phyloP scores from a whole-genome alignment of 2,888 invertebrate species.

The Caenorhabditis parvicauda region DNA sequence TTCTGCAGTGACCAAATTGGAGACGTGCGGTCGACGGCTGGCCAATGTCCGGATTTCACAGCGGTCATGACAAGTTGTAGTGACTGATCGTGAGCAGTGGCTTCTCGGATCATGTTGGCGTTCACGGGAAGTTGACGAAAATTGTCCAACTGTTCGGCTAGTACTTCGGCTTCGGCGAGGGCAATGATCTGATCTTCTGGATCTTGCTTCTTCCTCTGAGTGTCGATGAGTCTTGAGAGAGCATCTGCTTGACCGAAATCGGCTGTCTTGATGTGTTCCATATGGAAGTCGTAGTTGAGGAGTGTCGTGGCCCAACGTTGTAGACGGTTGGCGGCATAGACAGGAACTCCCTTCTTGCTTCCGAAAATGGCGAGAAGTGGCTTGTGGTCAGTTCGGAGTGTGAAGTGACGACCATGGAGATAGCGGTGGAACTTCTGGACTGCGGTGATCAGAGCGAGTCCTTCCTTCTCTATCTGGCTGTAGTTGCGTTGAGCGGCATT shows the following conservation, averaged over 20 bases:
- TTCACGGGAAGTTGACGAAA: slow-evolving; percentile 6
- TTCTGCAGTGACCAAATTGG: not conserved
- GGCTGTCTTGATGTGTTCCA: slow-evolving; percentile 52
- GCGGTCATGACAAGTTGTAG: slow-evolving; percentile 3
- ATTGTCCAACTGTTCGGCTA: not conserved
- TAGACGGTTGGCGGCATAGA: slow-evolving; percentile 53
- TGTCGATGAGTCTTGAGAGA: slow-evolving; percentile 51
- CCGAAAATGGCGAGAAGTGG: slow-evolving; percentile 61
- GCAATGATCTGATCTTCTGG: slow-evolving; percentile 17
- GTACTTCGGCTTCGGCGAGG: slow-evolving; percentile 7
- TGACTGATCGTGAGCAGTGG: slow-evolving; percentile 1
- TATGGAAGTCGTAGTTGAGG: slow-evolving; percentile 60
- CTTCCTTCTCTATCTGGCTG: slow-evolving; percentile 49
- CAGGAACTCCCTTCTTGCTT: slow-evolving; percentile 39
- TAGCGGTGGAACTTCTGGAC: slow-evolving; percentile 64
- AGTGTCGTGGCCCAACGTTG: slow-evolving; percentile 55
- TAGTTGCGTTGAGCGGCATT: slow-evolving; percentile 34
- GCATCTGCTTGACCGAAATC: slow-evolving; percentile 60
- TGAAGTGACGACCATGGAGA: slow-evolving; percentile 64
- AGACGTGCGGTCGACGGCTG: not conserved
- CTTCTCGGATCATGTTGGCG: not conserved
- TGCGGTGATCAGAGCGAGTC: slow-evolving; percentile 56
- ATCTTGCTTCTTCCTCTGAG: slow-evolving; percentile 3
- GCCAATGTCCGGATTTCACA: slow-evolving; percentile 3
- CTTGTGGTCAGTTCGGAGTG: slow-evolving; percentile 45